phyloP scores from a whole-genome alignment of 2,113 vertebrate genomes.

The Urocynchramus pylzowi region DNA sequence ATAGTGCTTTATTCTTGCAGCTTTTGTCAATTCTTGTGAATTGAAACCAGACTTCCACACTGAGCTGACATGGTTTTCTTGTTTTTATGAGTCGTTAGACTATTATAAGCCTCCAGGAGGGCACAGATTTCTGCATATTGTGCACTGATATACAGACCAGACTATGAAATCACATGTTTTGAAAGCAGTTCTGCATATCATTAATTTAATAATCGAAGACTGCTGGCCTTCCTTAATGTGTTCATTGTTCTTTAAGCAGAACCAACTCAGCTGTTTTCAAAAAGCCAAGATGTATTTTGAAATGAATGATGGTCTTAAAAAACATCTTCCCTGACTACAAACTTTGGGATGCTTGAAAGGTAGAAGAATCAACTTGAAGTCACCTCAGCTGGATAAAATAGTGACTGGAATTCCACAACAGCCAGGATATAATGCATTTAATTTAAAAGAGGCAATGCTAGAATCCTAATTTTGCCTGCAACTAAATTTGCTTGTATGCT shows the following conservation, averaged over 20 bases:
- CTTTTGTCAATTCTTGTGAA: constrained; percentile 23
- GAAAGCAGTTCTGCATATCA: neutral
- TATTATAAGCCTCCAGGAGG: constrained; percentile 2
- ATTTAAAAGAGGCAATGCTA: neutral
- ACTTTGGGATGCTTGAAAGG: neutral
- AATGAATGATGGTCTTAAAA: neutral
- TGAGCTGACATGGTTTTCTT: neutral
- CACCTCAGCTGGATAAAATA: neutral
- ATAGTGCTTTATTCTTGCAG: neutral
- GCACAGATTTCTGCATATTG: neutral
- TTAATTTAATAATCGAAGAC: neutral
- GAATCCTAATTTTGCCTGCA: neutral
- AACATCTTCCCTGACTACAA: neutral
- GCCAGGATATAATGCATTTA: neutral
- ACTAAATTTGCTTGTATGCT: neutral
- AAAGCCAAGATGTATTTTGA: neutral
- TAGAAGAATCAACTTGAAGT: neutral
- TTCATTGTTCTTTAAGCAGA: neutral
- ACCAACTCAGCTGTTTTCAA: neutral
- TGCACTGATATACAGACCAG: neutral
- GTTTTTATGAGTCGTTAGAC: neutral
- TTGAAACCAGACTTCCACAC: constrained; percentile 30
- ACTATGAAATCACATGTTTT: constrained; percentile 11
- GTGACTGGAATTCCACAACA: neutral
- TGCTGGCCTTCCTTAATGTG: neutral